Evolutionary conservation across 2,888 invertebrate genomes (phyloP), one percentile per base, ranked within the genome.

Genomic region (Tiliacea citrago): DNA sequence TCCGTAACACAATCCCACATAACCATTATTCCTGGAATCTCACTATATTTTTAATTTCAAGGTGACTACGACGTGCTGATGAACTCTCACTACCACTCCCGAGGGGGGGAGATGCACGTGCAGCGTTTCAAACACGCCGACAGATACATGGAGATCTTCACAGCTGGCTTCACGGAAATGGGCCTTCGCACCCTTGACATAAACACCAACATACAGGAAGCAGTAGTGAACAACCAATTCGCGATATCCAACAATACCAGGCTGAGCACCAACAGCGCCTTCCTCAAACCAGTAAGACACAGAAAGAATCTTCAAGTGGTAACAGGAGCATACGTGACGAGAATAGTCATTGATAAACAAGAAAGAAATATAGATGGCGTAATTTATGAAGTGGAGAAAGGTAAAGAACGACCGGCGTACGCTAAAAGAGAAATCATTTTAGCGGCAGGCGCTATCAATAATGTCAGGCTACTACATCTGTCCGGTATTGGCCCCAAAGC

Each of bases 51-150:
- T 71, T 72, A 76, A 63, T 86, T 93, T 91, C 24, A 86, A 96
- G 96, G 96, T 90, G 96, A 96, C 86, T 96, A 96, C 88, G 96
- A 96, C 74, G 90, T 96, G 21, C 87, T 95, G 3, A 94, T 95
- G 91, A 96, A 96, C 90, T 94, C 95, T 12, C 92, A 93, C 80
- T 95, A 94, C 89, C 96, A 96, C 88, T 91, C 96, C 8, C 94
- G 96, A 39, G 96, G 95, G 1, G 96, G 96, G 53, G 96, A 96
- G 83, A 91, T 96, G 92, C 95, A 93, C 77, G 92, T 96, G 35
- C 95, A 96, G 85, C 92, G 94, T 77, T 95, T 96, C 82, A 96
- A 96, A 82, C 88, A 96, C 82, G 88, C 91, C 4, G 96, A 96
- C 88, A 91, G 92, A 29, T 93, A 93, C 81, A 93, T 95, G 81